These are phyloP conservation scores for Bostrychus sinensis DNA, from an alignment of 2,113 vertebrate species.

Conservation along the genomic window DNA sequence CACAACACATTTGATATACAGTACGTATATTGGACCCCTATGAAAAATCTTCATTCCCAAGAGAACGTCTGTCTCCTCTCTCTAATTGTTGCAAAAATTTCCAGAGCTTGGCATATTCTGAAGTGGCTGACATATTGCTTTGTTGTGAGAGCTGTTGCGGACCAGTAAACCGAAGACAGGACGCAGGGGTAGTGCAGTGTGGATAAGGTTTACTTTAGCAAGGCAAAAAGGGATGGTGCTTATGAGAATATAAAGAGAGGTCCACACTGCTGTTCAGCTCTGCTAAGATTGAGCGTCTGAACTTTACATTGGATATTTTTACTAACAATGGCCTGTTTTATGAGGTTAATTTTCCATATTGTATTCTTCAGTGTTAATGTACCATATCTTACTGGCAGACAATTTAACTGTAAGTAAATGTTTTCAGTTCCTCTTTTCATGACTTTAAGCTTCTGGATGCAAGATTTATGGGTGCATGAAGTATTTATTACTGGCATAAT, in stretches of 20 bases:
- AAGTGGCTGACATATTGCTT: conserved; percentile 18
- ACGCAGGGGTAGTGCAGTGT: conserved; percentile 21
- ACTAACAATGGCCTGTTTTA: conserved; percentile 33
- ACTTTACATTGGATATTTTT: neutral
- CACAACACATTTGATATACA: neutral
- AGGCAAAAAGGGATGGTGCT: neutral
- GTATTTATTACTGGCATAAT: neutral
- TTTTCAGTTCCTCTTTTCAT: neutral
- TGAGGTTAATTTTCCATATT: neutral
- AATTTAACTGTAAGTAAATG: conserved; percentile 53
- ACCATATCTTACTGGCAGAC: conserved; percentile 22
- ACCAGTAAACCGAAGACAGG: conserved; percentile 32
- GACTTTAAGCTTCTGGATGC: too few species aligned
- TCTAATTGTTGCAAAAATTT: neutral
- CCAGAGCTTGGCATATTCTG: neutral
- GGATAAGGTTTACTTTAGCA: conserved; percentile 29
- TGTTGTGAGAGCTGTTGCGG: neutral
- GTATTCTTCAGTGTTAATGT: conserved; percentile 7
- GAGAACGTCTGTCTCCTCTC: conserved; percentile 6
- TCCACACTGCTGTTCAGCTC: neutral
- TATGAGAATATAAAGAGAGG: conserved; percentile 7
- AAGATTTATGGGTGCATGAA: neutral
- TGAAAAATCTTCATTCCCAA: conserved; percentile 7
- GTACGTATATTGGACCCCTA: neutral
- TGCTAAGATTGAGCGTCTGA: neutral